These are phyloP conservation scores for Emmelina monodactyla DNA, from an alignment of 2,888 invertebrate species.

Conservation along the genomic window DNA sequence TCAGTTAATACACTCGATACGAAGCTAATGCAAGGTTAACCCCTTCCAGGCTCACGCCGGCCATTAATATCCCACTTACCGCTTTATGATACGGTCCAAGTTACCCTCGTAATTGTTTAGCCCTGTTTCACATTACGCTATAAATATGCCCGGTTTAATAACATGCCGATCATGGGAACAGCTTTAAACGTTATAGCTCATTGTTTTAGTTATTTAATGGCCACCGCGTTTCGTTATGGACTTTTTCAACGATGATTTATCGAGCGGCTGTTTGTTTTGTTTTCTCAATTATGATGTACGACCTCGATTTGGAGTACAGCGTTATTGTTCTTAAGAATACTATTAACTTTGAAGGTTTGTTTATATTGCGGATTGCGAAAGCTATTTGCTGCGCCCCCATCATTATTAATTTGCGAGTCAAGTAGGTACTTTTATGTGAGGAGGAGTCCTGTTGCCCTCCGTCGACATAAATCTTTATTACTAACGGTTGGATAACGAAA, in stretches of 20 bases:
- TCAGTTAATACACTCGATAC: conserved; percentile 54
- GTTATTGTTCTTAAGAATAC: no score
- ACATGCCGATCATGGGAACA: conserved; percentile 18
- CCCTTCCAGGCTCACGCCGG: conserved; percentile 18
- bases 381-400: no score
- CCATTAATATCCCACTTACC: conserved; percentile 45
- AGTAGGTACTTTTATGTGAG: conserved; percentile 1
- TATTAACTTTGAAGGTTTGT: no score
- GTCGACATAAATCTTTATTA: conserved; percentile 31
- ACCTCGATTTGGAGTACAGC: no score
- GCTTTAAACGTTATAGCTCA: conserved; percentile 7
- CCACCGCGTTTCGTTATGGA: neutral
- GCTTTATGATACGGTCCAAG: conserved; percentile 34
- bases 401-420: no score
- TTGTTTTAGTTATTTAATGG: neutral
- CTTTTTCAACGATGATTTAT: neutral
- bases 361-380: no score
- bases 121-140: conserved; percentile 39
- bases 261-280: conserved; percentile 2
- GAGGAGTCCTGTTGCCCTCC: no score
- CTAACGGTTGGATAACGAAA: conserved; percentile 24
- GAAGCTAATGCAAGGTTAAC: conserved; percentile 34
- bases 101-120: conserved; percentile 52
- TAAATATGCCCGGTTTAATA: conserved; percentile 31
- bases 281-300: neutral